Conservation (phyloP, 2,797 vertebrate genomes). For the Thripadectes ignobilis region DNA sequence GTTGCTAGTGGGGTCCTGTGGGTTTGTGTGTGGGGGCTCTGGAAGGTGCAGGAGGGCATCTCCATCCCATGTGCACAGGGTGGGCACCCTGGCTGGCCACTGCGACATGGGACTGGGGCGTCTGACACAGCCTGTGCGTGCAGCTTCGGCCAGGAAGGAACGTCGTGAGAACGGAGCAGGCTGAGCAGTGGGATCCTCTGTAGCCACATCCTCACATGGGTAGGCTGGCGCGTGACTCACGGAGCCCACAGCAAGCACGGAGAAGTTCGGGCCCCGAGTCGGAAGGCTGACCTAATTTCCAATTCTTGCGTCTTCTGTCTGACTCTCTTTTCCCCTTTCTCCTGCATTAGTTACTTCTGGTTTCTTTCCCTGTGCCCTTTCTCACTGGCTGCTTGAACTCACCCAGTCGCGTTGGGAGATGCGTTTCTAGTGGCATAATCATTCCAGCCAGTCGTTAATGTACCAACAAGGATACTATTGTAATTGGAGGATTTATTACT, state of each 20-base stretch:
- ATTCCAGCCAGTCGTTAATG: constrained; percentile 25
- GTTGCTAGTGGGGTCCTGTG: neutral
- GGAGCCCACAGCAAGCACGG: neutral
- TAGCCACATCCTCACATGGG: fast-evolving
- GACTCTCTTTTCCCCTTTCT: neutral
- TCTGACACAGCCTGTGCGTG: fast-evolving
- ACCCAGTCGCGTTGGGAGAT: constrained; percentile 10
- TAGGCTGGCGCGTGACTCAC: neutral
- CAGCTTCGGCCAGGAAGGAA: fast-evolving
- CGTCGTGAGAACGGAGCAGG: fast-evolving
- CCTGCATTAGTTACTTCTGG: neutral
- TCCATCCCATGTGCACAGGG: fast-evolving
- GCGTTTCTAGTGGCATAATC: constrained; percentile 9
- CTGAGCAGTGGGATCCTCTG: neutral
- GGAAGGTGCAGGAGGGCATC: neutral
- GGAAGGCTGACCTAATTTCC: constrained; percentile 34
- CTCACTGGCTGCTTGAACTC: constrained; percentile 27
- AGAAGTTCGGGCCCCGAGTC: neutral
- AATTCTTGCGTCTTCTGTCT: neutral
- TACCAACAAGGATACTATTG: constrained; percentile 50
- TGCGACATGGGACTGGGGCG: fast-evolving
- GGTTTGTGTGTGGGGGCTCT: neutral
- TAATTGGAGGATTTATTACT: constrained; percentile 43
- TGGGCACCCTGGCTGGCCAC: fast-evolving
- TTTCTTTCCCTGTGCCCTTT: neutral